phyloP scores from a whole-genome alignment of 1,140 invertebrate genomes.

The Drosophila rhopaloa region DNA sequence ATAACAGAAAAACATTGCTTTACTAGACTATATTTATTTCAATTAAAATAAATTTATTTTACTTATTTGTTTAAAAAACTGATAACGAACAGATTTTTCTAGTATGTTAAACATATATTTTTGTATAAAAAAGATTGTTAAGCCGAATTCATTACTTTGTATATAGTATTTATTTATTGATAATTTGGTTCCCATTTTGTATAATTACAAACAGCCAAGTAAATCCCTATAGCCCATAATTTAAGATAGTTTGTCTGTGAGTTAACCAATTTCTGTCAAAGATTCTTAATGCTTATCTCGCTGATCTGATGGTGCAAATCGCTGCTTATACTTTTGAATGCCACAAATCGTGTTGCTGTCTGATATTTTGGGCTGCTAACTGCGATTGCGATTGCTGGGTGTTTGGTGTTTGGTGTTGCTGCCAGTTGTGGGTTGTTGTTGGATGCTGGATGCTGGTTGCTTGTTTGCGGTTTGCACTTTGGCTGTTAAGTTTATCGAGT shows the following conservation, averaged over 20 bases:
- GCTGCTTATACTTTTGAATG: constrained; percentile 61
- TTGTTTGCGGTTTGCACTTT: constrained; percentile 53
- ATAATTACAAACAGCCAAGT: neutral
- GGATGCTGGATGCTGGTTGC: constrained; percentile 17
- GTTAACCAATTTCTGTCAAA: constrained; percentile 43
- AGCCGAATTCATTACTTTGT: too few relatives aligned
- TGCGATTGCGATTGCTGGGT: constrained; percentile 26
- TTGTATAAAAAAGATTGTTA: too few relatives aligned
- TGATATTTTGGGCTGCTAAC: constrained; percentile 27
- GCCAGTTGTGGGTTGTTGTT: constrained; percentile 3
- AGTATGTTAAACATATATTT: too few relatives aligned
- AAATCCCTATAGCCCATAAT: neutral
- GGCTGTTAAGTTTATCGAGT: constrained; percentile 35
- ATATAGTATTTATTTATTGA: too few relatives aligned
- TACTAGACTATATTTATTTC: too few relatives aligned
- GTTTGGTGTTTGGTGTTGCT: constrained; percentile 19
- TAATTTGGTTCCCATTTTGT: neutral
- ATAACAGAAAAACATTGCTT: too few relatives aligned
- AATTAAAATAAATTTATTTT: too few relatives aligned
- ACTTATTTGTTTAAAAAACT: too few relatives aligned
- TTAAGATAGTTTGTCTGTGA: neutral
- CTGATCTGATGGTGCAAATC: constrained; percentile 49
- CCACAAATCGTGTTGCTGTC: constrained; percentile 60
- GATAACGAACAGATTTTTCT: too few relatives aligned
- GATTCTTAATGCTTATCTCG: constrained; percentile 61